phyloP scores from a whole-genome alignment of 1,140 invertebrate species.

The Drosophila obscura region DNA sequence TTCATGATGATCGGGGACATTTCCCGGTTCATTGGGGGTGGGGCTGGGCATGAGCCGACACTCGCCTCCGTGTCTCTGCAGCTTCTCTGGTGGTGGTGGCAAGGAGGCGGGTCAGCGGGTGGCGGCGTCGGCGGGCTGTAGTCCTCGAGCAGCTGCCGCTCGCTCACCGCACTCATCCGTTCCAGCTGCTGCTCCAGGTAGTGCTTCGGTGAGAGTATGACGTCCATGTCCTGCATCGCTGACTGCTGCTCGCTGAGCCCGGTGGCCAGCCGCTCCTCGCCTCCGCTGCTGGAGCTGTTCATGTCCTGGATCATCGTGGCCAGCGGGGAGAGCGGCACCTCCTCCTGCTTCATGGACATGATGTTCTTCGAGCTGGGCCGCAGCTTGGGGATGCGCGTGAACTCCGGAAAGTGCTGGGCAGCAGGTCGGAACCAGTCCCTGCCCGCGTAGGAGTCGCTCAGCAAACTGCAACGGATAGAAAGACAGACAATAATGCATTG shows the following conservation, averaged over 20 bases:
- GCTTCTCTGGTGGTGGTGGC: conserved; percentile 13
- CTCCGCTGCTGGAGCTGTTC: conserved; percentile 76
- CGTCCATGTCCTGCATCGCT: conserved; percentile 29
- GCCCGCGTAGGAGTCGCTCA: conserved; percentile 64
- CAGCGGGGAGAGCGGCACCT: conserved; percentile 70
- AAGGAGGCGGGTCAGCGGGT: conserved; percentile 55
- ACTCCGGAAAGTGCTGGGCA: conserved; percentile 71
- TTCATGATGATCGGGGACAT: conserved; percentile 76
- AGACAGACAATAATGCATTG: background rate
- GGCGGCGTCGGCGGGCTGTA: conserved; percentile 47
- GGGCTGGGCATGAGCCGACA: background rate
- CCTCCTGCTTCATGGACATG: conserved; percentile 80
- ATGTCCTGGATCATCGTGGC: conserved; percentile 82
- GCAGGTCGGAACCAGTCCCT: conserved; percentile 78
- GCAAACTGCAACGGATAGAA: conserved; percentile 11
- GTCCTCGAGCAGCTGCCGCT: conserved; percentile 33
- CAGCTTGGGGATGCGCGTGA: conserved; percentile 75
- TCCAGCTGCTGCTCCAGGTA: conserved; percentile 66
- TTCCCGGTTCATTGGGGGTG: conserved; percentile 32
- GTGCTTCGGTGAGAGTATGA: conserved; percentile 66
- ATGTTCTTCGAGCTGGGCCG: conserved; percentile 81
- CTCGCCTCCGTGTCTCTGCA: conserved; percentile 19
- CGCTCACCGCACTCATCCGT: conserved; percentile 26
- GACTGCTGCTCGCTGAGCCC: conserved; percentile 13
- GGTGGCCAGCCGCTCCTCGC: conserved; percentile 59